Evolutionary conservation across 2,113 vertebrate genomes (phyloP), one percentile per base, ranked within the genome.

Genomic region (Callionymus lyra): DNA sequence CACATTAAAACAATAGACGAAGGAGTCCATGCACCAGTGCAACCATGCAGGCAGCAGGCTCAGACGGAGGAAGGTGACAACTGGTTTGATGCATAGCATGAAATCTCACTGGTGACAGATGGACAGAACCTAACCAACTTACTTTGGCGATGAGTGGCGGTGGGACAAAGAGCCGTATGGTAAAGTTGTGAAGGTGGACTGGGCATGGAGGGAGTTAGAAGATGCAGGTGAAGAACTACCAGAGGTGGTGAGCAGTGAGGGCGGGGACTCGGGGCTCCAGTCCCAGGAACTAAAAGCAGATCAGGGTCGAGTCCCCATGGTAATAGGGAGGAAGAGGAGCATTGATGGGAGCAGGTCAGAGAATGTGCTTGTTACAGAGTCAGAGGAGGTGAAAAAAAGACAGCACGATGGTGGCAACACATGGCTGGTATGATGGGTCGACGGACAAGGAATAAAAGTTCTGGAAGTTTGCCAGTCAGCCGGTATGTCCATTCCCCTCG

Each of bases 141-240:
- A 84, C 68, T 86, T 88, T 57, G 73, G 87, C 57, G 77, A 79
- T 81, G 71, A 45, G 70, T 80, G 77, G 77, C 86, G 65, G 77
- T 72, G 80, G 70, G 82, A 76, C 67, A 81, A 77, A 68, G 83
- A 71, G 63, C 62, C 75, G 42, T 77, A 83, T 73, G 72, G 65
- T 70, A 80, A 53, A 43, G 62, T 68, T 58, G 77, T 81, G 67
- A 87, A 63, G 74, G 79, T 70, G 79, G 84, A 76, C 76, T 68
- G 53, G 82, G 63, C 57, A 82, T 83, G 81, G 81, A 69, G 74
- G 70, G 84, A 88, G 85, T 71, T 78, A 76, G 72, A 62, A 68
- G 86, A 90, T 73, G 70, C 39, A 51, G 81, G 78, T 77, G 84
- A 82, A 53, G 78, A 76, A 63, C 73, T 76, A 60, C 70, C 76